phyloP scores from a whole-genome alignment of 2,113 vertebrate species.

The Rhinichthys klamathensis region DNA sequence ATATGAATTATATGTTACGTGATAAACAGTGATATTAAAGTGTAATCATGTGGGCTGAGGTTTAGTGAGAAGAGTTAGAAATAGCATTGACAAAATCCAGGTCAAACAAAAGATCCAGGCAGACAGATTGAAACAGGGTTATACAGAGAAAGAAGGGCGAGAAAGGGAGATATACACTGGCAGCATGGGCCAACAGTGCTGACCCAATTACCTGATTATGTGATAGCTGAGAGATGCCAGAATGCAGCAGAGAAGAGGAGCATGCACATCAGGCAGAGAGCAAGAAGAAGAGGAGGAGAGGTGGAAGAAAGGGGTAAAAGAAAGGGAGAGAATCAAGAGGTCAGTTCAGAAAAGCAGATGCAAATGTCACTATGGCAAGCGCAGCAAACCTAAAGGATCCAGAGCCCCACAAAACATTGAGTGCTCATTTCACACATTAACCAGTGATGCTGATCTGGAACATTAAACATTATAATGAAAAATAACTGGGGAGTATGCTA shows the following conservation, averaged over 20 bases:
- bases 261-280: slow-evolving; percentile 91
- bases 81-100: slow-evolving; percentile 32
- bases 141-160: slow-evolving; percentile 9
- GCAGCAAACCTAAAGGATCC: slow-evolving; percentile 45
- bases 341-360: slow-evolving; percentile 72
- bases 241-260: slow-evolving; percentile 94
- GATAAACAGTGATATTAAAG: slow-evolving; percentile 33
- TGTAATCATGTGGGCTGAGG: slow-evolving; percentile 21
- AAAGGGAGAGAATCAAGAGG: slow-evolving; percentile 64
- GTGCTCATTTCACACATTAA: neutral
- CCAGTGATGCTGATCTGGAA: neutral
- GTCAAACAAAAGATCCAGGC: slow-evolving; percentile 25
- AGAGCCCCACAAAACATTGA: neutral
- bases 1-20: neutral
- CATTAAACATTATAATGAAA: neutral
- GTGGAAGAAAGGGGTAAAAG: slow-evolving; percentile 67
- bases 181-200: slow-evolving; percentile 73
- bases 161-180: slow-evolving; percentile 26
- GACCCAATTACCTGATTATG: slow-evolving; percentile 98
- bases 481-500: neutral
- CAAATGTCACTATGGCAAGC: slow-evolving; percentile 58
- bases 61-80: slow-evolving; percentile 32
- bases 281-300: slow-evolving; percentile 68
- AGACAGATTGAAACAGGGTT: slow-evolving; percentile 28
- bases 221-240: slow-evolving; percentile 99